A percentile compares a stretch with the other conserved stretches of the same genome.
Conservation (phyloP, 2,113 vertebrate genomes). For the Apistogramma diplotaenia region DNA sequence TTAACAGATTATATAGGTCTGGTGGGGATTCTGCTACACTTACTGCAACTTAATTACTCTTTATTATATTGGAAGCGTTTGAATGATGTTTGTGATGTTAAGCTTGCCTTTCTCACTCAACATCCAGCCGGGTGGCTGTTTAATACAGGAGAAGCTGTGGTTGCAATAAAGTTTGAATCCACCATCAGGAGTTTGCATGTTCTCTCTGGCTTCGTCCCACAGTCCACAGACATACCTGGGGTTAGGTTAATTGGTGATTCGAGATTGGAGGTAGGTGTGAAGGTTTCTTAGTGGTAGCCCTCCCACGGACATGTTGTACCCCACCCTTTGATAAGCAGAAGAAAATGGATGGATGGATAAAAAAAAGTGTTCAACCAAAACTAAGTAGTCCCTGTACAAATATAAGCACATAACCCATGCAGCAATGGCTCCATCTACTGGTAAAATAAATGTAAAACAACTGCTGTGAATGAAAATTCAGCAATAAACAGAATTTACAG, state of each 20-base stretch:
- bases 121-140: background rate
- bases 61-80: background rate
- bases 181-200: background rate
- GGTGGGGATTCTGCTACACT: background rate
- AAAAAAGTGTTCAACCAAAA: background rate
- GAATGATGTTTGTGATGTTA: background rate
- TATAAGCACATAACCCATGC: background rate
- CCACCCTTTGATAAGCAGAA: background rate
- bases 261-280: background rate
- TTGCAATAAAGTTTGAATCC: background rate
- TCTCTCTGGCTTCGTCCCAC: background rate
- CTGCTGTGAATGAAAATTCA: too few species aligned
- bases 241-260: background rate
- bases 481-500: too few species aligned
- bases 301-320: background rate
- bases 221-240: background rate
- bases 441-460: background rate
- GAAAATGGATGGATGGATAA: background rate
- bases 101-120: background rate
- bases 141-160: too few species aligned
- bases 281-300: background rate
- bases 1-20: background rate
- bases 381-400: background rate
- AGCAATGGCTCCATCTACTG: slow-evolving; percentile 45
- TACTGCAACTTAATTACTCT: background rate